phyloP scores from a whole-genome alignment of 2,797 vertebrate species.

The Myotis vivesi region DNA sequence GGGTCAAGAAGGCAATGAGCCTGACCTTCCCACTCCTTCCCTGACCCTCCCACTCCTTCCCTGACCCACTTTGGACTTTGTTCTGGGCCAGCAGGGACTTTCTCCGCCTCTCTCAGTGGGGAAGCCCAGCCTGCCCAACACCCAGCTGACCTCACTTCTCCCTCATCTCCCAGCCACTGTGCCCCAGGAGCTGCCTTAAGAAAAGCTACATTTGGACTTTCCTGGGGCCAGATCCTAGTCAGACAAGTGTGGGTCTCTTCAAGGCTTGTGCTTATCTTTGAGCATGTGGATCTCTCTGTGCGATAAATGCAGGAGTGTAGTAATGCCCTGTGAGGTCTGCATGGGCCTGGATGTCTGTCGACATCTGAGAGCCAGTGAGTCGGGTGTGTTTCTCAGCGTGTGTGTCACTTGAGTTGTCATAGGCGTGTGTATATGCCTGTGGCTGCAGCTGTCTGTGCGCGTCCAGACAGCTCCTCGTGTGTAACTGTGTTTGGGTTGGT shows the following conservation, averaged over 20 bases:
- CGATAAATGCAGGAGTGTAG: background rate
- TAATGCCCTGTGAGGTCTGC: background rate
- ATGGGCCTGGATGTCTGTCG: background rate
- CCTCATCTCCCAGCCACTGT: background rate
- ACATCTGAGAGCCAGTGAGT: background rate
- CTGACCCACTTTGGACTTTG: slow-evolving; percentile 35
- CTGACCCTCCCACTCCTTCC: background rate
- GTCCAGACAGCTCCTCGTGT: background rate
- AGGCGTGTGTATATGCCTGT: background rate
- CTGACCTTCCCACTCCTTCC: background rate
- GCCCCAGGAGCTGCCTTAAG: background rate
- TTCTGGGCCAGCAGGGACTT: background rate
- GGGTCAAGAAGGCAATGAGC: background rate
- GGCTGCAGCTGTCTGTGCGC: background rate
- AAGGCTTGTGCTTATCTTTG: background rate
- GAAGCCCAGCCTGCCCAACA: background rate
- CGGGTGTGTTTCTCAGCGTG: background rate
- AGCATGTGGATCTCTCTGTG: background rate
- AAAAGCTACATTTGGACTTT: slow-evolving; percentile 1
- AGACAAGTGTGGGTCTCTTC: background rate
- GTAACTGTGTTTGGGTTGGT: background rate
- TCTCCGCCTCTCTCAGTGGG: background rate
- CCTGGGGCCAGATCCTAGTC: background rate
- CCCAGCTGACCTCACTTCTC: background rate
- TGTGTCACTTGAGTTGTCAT: background rate